Base-by-base conservation (phyloP, 2,797 vertebrate species). In the Epinephelus awoara region DNA sequence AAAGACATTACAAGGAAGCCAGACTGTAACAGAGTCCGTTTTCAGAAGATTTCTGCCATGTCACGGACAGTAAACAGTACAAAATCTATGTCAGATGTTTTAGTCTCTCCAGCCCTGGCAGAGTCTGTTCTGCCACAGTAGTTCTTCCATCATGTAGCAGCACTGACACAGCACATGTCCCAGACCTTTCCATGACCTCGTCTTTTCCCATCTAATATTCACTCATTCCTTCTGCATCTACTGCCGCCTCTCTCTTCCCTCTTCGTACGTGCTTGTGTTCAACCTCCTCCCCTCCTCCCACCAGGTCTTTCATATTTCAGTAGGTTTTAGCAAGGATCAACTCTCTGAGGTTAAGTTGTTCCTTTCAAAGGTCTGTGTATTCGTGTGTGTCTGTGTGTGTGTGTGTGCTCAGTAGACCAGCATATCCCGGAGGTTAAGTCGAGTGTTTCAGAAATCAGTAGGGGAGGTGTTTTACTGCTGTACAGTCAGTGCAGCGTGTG, bases 321-420 rank as follows among this genome's bases (percentile, higher is more conserved):
- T 87, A 91, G 89, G 85, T 90, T 91, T 92, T 91, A 91, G 89
- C 89, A 85, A 81, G 82, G 89, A 93, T 93, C 82, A 89, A 91
- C 83, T 92, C 89, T 92, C 88, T 79, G 84, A 92, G 91, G 91
- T 92, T 92, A 90, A 92, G 83, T 88, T 87, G 85, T 89, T 92
- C 84, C 79, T 85, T 89, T 78, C 73, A 81, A 61, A 83, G 77
- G 75, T 84, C 72, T 73, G 57, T 65, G 64, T 52, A 0, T 78
- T 46, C 44, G 1, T 76, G 71, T 47, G 49, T 56, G 62, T 54
- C 54, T 63, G 56, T 17, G 42, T 42, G 27, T 27, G 27, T 27
- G 27, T 27, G 61, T 54, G 55, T 10, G 47, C 67, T 70, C 38
- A 77, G 68, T 58, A 76, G 72, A 81, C 56, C 55, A 59, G 61